Conservation (phyloP, 2,113 vertebrate genomes). For the Aspiorhynchus laticeps region DNA sequence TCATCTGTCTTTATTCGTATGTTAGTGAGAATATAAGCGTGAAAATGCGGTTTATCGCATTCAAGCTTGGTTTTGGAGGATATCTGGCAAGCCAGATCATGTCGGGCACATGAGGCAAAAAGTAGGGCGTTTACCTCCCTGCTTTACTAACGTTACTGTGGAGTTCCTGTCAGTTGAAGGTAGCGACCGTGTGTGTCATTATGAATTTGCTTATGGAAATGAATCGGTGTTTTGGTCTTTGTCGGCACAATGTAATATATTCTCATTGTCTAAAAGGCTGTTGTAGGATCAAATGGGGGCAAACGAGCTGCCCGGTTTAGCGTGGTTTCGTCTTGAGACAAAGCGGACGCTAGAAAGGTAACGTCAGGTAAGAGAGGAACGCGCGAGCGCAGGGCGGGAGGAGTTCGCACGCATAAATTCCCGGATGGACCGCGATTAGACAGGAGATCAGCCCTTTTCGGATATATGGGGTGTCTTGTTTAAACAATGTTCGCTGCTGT, state of each 20-base stretch:
- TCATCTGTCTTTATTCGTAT: not conserved
- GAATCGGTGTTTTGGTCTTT: not conserved
- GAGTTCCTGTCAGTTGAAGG: conserved; percentile 38
- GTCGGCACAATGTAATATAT: not conserved
- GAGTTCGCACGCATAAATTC: not conserved
- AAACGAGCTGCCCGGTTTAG: not conserved
- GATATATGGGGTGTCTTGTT: not conserved
- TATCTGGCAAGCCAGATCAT: conserved; percentile 26
- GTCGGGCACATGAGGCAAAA: conserved; percentile 8
- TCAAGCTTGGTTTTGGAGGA: not conserved
- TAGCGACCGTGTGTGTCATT: not conserved
- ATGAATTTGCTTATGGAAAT: not conserved
- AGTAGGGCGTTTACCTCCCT: conserved; percentile 32
- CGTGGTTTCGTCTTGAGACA: not conserved
- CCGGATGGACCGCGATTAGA: conserved; percentile 15
- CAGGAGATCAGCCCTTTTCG: not conserved
- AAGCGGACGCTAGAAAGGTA: not conserved
- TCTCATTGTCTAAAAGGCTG: not conserved
- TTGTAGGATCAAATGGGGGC: not conserved
- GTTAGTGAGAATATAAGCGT: not conserved
- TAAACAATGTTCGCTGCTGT: not conserved
- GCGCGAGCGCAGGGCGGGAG: conserved; percentile 3
- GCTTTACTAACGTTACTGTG: conserved; percentile 7
- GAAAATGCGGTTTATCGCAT: not conserved
- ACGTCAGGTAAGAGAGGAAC: not conserved